These are phyloP conservation scores for Zelleria hepariella DNA, from an alignment of 2,888 invertebrate genomes.

Conservation along the genomic window DNA sequence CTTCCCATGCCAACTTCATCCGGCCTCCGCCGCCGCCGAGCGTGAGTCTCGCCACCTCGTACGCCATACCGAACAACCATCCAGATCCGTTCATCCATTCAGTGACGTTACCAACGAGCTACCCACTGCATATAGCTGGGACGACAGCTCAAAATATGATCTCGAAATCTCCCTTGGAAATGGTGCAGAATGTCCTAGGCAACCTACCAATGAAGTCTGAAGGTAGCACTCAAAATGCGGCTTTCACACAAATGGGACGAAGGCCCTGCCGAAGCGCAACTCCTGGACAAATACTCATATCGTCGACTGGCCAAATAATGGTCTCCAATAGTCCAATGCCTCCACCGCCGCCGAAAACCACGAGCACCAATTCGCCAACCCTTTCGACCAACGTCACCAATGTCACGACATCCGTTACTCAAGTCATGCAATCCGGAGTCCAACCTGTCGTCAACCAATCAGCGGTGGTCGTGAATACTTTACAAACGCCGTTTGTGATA, in stretches of 20 bases:
- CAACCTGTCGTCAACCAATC: slow-evolving; percentile 81
- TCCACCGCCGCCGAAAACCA: slow-evolving; percentile 74
- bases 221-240: slow-evolving; percentile 52
- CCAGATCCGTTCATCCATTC: slow-evolving; percentile 63
- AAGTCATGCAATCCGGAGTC: slow-evolving; percentile 75
- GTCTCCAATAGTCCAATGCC: slow-evolving; percentile 78
- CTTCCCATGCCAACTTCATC: slow-evolving; percentile 62
- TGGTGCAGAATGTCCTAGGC: slow-evolving; percentile 84
- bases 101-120: slow-evolving; percentile 60
- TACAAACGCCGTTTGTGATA: slow-evolving; percentile 83
- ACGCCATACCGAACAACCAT: slow-evolving; percentile 60
- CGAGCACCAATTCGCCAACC: slow-evolving; percentile 73
- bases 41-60: slow-evolving; percentile 53
- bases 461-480: slow-evolving; percentile 84
- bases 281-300: slow-evolving; percentile 81
- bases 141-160: slow-evolving; percentile 67
- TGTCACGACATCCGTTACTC: slow-evolving; percentile 75
- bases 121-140: slow-evolving; percentile 58
- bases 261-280: slow-evolving; percentile 35
- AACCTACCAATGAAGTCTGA: slow-evolving; percentile 70
- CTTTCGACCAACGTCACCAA: slow-evolving; percentile 76
- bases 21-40: slow-evolving; percentile 57
- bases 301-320: slow-evolving; percentile 81
- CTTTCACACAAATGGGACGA: slow-evolving; percentile 32
- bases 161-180: slow-evolving; percentile 77